phyloP scores from a whole-genome alignment of 1,140 invertebrate species.

The Polyergus mexicanus region DNA sequence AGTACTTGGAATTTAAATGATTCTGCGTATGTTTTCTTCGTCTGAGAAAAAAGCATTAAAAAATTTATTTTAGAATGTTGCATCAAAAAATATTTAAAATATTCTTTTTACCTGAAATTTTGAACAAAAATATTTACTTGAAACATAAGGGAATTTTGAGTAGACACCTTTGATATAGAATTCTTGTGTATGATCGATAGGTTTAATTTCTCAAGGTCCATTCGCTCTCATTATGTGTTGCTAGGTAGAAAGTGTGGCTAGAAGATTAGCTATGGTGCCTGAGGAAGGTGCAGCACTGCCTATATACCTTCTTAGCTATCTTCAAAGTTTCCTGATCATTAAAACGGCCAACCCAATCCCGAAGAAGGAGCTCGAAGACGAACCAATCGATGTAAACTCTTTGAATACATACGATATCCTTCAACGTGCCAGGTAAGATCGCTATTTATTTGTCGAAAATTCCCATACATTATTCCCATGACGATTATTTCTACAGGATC shows the following conservation, averaged over 20 bases:
- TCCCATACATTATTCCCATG: background rate
- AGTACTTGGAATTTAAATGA: no score
- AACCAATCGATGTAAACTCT: constrained; percentile 89
- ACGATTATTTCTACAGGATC: background rate
- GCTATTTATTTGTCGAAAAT: background rate
- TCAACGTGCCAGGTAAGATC: constrained; percentile 92
- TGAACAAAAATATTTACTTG: no score
- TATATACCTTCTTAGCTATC: constrained; percentile 94
- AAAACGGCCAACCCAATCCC: constrained; percentile 90
- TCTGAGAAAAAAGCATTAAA: no score
- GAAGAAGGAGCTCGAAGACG: constrained; percentile 90
- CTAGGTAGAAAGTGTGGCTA: constrained; percentile 90
- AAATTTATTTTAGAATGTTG: no score
- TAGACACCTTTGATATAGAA: no score
- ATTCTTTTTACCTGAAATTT: no score
- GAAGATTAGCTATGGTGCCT: constrained; percentile 93
- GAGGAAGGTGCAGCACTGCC: constrained; percentile 93
- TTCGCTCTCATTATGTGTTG: constrained; percentile 61
- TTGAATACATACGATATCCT: constrained; percentile 96
- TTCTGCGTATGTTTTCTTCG: no score
- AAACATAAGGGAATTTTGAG: no score
- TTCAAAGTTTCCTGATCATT: constrained; percentile 92
- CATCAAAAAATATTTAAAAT: no score
- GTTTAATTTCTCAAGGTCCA: constrained; percentile 20
- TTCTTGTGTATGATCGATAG: background rate